A percentile compares a stretch with the other conserved stretches of the same genome.
These are phyloP conservation scores for Muscidifurax raptorellus DNA, from an alignment of 1,140 invertebrate species.

Conservation along the genomic window DNA sequence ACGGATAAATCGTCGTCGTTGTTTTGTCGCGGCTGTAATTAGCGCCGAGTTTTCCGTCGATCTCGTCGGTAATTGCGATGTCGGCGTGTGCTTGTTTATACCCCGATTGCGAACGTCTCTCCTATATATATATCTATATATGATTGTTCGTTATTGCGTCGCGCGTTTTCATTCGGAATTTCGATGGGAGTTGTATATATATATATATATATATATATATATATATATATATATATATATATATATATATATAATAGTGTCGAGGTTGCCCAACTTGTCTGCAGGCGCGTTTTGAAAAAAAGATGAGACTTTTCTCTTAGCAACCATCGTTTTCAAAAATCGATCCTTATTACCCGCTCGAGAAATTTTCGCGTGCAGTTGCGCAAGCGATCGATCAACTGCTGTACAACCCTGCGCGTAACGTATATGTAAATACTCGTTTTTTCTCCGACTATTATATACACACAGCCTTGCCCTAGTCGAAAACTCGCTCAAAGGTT, in stretches of 20 bases:
- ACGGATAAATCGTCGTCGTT: slow-evolving; percentile 10
- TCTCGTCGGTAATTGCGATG: background rate
- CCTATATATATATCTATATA: too few species aligned
- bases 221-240: too few species aligned
- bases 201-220: too few species aligned
- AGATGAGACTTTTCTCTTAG: too few species aligned
- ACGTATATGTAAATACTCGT: slow-evolving; percentile 18
- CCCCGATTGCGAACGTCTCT: background rate
- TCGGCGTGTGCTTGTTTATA: background rate
- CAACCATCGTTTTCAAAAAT: too few species aligned
- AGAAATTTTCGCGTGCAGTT: too few species aligned
- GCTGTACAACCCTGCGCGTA: too few species aligned
- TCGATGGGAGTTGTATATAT: background rate
- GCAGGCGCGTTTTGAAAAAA: too few species aligned
- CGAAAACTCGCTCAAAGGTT: slow-evolving; percentile 28
- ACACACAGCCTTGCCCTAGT: slow-evolving; percentile 24
- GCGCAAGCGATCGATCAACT: too few species aligned
- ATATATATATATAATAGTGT: too few species aligned
- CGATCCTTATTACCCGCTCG: too few species aligned
- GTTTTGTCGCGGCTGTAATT: background rate
- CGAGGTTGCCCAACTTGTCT: background rate
- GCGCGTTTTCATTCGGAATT: background rate
- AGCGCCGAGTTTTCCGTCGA: slow-evolving; percentile 8
- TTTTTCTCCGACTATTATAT: background rate
- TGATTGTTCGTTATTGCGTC: background rate